These are phyloP conservation scores for Cebus imitator DNA, from an alignment of 2,113 vertebrate species.

Conservation along the genomic window DNA sequence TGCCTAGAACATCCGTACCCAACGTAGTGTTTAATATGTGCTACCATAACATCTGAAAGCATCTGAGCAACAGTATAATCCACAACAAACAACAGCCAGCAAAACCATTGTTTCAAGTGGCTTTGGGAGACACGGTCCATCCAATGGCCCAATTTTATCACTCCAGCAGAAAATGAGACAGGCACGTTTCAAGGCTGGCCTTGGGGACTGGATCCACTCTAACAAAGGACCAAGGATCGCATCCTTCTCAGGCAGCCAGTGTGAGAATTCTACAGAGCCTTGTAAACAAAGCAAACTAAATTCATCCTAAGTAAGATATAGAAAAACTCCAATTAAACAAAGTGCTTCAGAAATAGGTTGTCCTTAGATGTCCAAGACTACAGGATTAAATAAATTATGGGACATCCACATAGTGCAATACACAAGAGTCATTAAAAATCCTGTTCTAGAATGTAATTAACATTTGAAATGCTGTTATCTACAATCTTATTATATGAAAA, in stretches of 20 bases:
- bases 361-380: not conserved
- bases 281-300: not conserved
- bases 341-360: slow-evolving; percentile 28
- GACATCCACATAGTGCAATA: slow-evolving; percentile 20
- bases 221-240: not conserved
- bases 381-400: slow-evolving; percentile 29
- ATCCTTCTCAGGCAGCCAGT: not conserved
- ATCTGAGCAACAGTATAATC: not conserved
- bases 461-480: not conserved
- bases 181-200: not conserved
- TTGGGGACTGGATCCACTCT: not conserved
- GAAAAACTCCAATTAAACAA: slow-evolving; percentile 32
- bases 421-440: slow-evolving; percentile 30
- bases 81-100: not conserved
- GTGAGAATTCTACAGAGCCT: not conserved
- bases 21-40: not conserved
- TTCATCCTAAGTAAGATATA: slow-evolving; percentile 7
- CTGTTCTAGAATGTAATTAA: slow-evolving; percentile 14
- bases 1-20: not conserved
- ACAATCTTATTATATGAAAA: slow-evolving; percentile 43
- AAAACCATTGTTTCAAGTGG: not conserved
- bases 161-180: not conserved
- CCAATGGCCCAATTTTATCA: not conserved
- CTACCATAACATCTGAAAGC: not conserved
- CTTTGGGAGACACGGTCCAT: not conserved